Percentiles rank a stretch among this genome's conserved stretches.
Evolutionary conservation across 2,888 invertebrate genomes (phyloP).

Genomic region (Timema podura): DNA sequence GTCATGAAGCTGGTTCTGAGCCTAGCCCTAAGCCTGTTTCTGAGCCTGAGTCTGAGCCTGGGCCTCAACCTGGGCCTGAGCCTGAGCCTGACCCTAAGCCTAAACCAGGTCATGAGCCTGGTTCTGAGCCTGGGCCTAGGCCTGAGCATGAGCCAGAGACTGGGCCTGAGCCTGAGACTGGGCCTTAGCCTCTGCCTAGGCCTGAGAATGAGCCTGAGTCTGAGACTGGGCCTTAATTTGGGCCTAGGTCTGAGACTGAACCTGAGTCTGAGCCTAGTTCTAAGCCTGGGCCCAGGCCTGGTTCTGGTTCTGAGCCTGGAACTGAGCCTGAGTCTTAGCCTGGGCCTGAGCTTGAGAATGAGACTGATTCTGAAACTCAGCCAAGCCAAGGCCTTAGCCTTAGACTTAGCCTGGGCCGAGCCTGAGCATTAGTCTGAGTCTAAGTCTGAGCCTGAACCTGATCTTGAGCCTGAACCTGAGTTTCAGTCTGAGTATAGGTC

Average conservation of each 20-base stretch:
- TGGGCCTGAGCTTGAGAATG: too few species aligned
- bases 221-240: constrained; percentile 32
- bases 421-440: constrained; percentile 31
- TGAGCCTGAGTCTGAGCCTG: constrained; percentile 34
- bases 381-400: not conserved
- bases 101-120: constrained; percentile 32
- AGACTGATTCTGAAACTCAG: constrained; percentile 8
- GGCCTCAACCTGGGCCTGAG: too few species aligned
- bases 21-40: constrained; percentile 31
- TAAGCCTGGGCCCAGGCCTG: too few species aligned
- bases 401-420: too few species aligned
- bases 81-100: constrained; percentile 22
- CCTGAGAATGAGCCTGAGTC: constrained; percentile 26
- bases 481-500: constrained; percentile 33
- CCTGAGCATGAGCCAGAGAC: not conserved
- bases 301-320: too few species aligned
- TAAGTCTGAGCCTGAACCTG: too few species aligned
- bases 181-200: constrained; percentile 30
- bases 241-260: constrained; percentile 23
- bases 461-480: too few species aligned
- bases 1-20: constrained; percentile 32
- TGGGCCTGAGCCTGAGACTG: constrained; percentile 21
- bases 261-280: too few species aligned
- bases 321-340: too few species aligned
- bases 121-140: too few species aligned